phyloP scores from a whole-genome alignment of 2,797 vertebrate genomes.

The Urocyon cinereoargenteus region DNA sequence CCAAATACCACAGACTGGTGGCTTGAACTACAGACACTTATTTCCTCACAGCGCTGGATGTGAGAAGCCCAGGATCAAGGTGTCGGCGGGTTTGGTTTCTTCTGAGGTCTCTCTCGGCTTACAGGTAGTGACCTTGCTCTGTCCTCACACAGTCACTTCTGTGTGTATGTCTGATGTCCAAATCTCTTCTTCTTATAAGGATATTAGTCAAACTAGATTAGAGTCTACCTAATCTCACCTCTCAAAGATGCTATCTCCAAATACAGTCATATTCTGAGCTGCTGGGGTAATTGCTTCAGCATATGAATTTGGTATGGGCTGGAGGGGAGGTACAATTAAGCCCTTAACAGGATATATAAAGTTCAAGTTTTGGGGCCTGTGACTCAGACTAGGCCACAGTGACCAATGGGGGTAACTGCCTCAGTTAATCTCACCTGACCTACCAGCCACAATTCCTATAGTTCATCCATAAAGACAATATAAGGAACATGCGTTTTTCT shows the following conservation, averaged over 20 bases:
- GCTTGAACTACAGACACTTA: not conserved
- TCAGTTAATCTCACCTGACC: not conserved
- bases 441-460: not conserved
- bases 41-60: constrained; percentile 4
- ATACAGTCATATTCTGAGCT: not conserved
- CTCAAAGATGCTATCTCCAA: not conserved
- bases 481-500: not conserved
- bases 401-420: not conserved
- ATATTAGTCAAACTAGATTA: not conserved
- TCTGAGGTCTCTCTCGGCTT: not conserved
- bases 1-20: not conserved
- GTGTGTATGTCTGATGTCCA: not conserved
- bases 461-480: not conserved
- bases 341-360: not conserved
- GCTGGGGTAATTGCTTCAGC: not conserved
- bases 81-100: not conserved
- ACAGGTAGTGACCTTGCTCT: too few species aligned
- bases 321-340: not conserved
- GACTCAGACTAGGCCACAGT: not conserved
- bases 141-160: not conserved
- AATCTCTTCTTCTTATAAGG: not conserved
- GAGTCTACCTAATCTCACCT: not conserved
- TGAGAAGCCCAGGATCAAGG: not conserved
- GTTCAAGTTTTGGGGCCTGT: not conserved
- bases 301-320: not conserved